A percentile compares a stretch with the other conserved stretches of the same genome.
Evolutionary conservation across 2,113 vertebrate genomes (phyloP).

Genomic region (Synchiropus splendidus): DNA sequence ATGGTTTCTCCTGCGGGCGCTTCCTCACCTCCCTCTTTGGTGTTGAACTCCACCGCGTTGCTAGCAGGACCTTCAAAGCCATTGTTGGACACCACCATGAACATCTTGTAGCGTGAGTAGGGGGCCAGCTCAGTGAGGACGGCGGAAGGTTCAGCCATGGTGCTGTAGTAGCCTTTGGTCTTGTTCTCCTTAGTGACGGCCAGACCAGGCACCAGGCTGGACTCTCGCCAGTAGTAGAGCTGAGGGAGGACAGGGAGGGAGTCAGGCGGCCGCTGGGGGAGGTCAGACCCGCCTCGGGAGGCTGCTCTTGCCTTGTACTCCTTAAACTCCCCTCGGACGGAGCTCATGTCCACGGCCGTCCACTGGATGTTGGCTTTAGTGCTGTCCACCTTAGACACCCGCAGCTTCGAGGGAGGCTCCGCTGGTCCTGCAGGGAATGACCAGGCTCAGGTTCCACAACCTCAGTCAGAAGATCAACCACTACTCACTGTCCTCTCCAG

Average conservation of each 20-base stretch:
- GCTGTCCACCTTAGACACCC: conserved; percentile 77
- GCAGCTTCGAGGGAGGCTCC: conserved; percentile 76
- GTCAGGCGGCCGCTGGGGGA: background rate
- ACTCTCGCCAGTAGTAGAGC: conserved; percentile 91
- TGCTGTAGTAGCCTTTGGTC: conserved; percentile 74
- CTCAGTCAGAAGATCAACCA: background rate
- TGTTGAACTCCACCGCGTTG: conserved; percentile 81
- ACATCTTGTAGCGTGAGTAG: conserved; percentile 88
- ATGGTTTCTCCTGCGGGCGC: no score
- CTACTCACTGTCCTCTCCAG: conserved; percentile 90
- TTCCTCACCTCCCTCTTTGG: conserved; percentile 88
- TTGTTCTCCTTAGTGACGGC: conserved; percentile 80
- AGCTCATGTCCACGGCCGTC: conserved; percentile 77
- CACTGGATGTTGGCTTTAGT: conserved; percentile 78
- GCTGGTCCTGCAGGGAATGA: conserved; percentile 72
- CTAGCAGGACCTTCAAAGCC: conserved; percentile 80
- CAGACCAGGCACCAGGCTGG: conserved; percentile 82
- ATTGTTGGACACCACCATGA: conserved; percentile 90
- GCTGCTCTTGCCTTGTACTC: conserved; percentile 95
- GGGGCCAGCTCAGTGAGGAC: conserved; percentile 80
- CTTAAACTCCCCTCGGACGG: conserved; percentile 85
- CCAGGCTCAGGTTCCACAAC: background rate
- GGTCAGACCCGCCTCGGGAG: no score
- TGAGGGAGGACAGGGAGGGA: conserved; percentile 38
- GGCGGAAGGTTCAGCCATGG: conserved; percentile 68